Evolutionary conservation across 64 coral and sea anemone species (phyloP), one percentile per base, ranked within the genome.

Genomic region (Pocillopora damicornis): DNA sequence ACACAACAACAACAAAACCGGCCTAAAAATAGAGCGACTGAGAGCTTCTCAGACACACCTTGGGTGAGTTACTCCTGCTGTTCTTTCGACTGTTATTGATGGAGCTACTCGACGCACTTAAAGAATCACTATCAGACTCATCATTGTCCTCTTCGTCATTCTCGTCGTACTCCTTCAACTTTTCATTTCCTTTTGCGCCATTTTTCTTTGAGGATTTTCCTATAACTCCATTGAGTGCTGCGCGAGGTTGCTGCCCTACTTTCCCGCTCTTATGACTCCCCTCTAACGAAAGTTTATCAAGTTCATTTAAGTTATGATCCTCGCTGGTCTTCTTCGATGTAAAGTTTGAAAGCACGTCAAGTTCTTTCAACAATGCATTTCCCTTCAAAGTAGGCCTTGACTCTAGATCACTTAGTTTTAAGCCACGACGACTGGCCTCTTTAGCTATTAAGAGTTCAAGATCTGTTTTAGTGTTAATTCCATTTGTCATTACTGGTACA

Each of bases 291-390:
- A 91, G 56, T 90, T 95, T 95, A 81, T 99, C 85, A 99, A 99
- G 97, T 95, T 99, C 97, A 88, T 99, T 99, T 58, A 99, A 82
- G 75, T 99, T 99, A 88, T 99, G 97, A 58, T 99, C 97, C 79
- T 95, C 97, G 30, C 85, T 93, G 17, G 83, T 63, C 86, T 99
- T 99, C 76, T 99, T 99, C 71, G 90, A 93, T 20, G 86, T 37
- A 65, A 90, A 71, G 66, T 73, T 77, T 17, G 86, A 83, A 30
- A 91, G 14, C 13, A 81, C 75, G 76, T 92, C 88, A 37, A 95
- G 59, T 9, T 86, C 58, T 87, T 86, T 87, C 13, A 87, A 60
- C 17, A 88, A 18, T 72, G 88, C 78, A 83, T 81, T 87, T 56
- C 75, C 90, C 76, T 91, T 95, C 38, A 92, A 91, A 60, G 80